phyloP scores from a whole-genome alignment of 1,140 invertebrate species.

The Pseudomyrmex flavicornis region DNA sequence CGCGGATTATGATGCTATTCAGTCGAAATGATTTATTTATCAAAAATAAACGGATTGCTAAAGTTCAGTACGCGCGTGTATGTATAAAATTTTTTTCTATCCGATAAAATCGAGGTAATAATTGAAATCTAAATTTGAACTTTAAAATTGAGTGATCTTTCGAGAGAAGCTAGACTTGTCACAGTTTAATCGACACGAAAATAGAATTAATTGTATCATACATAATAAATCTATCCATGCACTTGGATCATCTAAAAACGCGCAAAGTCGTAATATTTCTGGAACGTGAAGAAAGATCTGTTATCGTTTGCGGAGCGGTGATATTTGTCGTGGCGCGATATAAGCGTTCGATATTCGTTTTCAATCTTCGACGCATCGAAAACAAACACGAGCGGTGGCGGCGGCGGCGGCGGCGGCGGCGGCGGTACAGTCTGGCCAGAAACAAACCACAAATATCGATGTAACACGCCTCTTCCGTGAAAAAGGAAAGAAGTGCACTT shows the following conservation, averaged over 20 bases:
- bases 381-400: constrained; percentile 30
- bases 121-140: neutral
- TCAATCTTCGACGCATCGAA: constrained; percentile 52
- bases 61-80: neutral
- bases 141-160: neutral
- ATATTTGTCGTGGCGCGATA: constrained; percentile 23
- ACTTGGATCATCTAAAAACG: neutral
- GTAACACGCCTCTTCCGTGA: constrained; percentile 14
- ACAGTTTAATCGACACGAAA: neutral
- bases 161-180: neutral
- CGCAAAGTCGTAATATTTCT: constrained; percentile 13
- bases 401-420: too few species aligned
- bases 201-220: constrained; percentile 1
- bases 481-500: constrained; percentile 8
- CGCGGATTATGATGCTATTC: neutral
- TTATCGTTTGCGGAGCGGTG: constrained; percentile 30
- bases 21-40: constrained; percentile 15
- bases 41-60: neutral
- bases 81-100: neutral
- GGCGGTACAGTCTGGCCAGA: constrained; percentile 13
- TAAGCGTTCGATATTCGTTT: constrained; percentile 48
- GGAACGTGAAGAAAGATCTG: constrained; percentile 35
- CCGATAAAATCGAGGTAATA: neutral
- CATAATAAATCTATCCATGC: neutral
- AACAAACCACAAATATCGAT: constrained; percentile 55